phyloP scores from a whole-genome alignment of 2,797 vertebrate species.

The Melanotaenia pygmaea region DNA sequence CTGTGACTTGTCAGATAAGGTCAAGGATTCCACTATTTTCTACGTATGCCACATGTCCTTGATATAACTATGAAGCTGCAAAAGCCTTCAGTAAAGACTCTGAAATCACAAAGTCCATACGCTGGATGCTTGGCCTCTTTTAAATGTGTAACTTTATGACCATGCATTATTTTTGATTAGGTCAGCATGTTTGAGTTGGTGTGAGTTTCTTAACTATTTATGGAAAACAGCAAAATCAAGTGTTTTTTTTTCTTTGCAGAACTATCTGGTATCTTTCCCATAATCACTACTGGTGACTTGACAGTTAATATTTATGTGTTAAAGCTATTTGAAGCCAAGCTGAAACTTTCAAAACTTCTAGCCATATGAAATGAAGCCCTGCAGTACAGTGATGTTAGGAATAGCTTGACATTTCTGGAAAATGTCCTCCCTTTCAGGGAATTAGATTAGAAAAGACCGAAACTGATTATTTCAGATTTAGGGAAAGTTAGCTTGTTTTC shows the following conservation, averaged over 20 bases:
- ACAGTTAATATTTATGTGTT: neutral
- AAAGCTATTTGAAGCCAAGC: neutral
- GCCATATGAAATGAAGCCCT: neutral
- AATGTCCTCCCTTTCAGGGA: rapidly evolving
- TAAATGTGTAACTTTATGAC: constrained; percentile 34
- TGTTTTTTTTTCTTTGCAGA: constrained; percentile 40
- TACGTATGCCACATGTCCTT: neutral
- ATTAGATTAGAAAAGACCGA: neutral
- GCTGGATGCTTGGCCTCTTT: neutral
- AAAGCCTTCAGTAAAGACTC: constrained; percentile 1
- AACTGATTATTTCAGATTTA: neutral
- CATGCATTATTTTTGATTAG: constrained; percentile 32
- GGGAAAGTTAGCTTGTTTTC: neutral
- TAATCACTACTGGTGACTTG: neutral
- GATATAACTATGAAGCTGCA: neutral
- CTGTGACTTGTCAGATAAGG: neutral
- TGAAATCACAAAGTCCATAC: constrained; percentile 4
- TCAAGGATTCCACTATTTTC: neutral
- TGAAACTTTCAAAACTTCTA: neutral
- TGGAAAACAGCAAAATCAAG: constrained; percentile 33
- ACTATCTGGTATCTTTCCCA: constrained; percentile 20
- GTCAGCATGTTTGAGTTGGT: constrained; percentile 34
- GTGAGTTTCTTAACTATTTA: constrained; percentile 15
- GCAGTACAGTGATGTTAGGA: neutral
- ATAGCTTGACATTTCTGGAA: neutral